phyloP scores from a whole-genome alignment of 2,888 invertebrate genomes.

The Cremastobaeus sp. region DNA sequence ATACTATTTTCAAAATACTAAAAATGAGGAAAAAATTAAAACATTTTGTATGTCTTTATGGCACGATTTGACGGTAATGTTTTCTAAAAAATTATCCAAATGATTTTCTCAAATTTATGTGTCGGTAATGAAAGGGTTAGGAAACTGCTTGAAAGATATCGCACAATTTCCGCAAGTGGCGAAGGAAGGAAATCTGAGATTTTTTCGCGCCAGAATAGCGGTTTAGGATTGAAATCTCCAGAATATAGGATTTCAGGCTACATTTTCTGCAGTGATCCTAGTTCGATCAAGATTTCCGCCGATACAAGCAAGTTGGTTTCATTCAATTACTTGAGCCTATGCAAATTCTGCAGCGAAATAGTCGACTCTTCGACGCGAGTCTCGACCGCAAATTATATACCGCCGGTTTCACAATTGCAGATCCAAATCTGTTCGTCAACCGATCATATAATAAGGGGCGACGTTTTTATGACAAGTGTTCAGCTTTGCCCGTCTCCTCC shows the following conservation, averaged over 20 bases:
- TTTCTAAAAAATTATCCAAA: too few relatives aligned
- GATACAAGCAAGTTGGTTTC: constrained; percentile 34
- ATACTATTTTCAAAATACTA: too few relatives aligned
- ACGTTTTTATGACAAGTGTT: constrained; percentile 53
- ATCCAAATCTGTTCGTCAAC: constrained; percentile 41
- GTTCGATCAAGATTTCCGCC: constrained; percentile 34
- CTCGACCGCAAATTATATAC: too few relatives aligned
- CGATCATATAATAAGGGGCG: constrained; percentile 32
- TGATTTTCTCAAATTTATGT: too few relatives aligned
- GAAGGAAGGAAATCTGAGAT: constrained; percentile 25
- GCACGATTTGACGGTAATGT: too few relatives aligned
- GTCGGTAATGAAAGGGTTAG: too few relatives aligned
- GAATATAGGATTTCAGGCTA: constrained; percentile 50
- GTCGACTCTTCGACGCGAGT: background rate
- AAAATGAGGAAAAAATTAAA: too few relatives aligned
- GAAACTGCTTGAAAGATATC: constrained; percentile 29
- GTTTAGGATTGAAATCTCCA: constrained; percentile 48
- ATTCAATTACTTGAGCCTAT: constrained; percentile 46
- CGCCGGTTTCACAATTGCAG: constrained; percentile 26
- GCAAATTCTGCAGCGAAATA: constrained; percentile 12
- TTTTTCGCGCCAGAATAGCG: constrained; percentile 18
- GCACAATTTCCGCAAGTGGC: constrained; percentile 17
- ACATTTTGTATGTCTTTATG: too few relatives aligned
- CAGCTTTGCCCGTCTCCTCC: constrained; percentile 3
- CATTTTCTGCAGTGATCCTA: constrained; percentile 31